Percentiles rank a stretch among this genome's conserved stretches.
phyloP scores from a whole-genome alignment of 2,797 vertebrate genomes.

The Sciurus carolinensis region DNA sequence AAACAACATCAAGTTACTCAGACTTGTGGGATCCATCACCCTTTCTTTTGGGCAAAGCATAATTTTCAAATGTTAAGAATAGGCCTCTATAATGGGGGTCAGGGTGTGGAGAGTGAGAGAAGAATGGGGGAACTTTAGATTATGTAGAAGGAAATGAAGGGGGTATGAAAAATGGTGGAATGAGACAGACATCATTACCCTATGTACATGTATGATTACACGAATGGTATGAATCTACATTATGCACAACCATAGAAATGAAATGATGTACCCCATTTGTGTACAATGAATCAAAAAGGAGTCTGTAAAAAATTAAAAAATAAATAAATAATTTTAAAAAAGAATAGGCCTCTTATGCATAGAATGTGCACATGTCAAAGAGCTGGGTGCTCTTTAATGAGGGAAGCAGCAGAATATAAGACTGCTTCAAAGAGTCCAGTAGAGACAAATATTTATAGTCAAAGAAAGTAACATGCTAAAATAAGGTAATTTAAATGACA shows the following conservation, averaged over 20 bases:
- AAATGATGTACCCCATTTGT: too few relatives aligned
- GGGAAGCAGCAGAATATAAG: background rate
- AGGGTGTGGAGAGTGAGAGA: too few relatives aligned
- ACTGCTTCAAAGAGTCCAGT: background rate
- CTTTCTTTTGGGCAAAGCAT: slow-evolving; percentile 5
- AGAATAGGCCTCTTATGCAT: background rate
- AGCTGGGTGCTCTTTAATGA: background rate
- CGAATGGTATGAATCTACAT: too few relatives aligned
- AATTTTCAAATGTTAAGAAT: background rate
- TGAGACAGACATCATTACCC: too few relatives aligned
- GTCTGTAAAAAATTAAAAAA: too few relatives aligned
- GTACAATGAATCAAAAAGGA: too few relatives aligned
- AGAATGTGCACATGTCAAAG: background rate
- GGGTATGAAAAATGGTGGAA: too few relatives aligned
- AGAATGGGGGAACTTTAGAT: too few relatives aligned
- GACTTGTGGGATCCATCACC: background rate
- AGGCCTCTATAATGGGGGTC: too few relatives aligned
- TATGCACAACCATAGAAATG: too few relatives aligned
- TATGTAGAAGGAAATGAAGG: too few relatives aligned
- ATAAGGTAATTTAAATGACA: background rate
- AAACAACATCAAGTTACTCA: background rate
- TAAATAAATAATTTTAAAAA: background rate
- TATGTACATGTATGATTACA: too few relatives aligned
- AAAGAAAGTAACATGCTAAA: background rate
- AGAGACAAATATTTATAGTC: slow-evolving; percentile 15